Evolutionary conservation across 2,888 invertebrate genomes (phyloP), one percentile per base, ranked within the genome.

Genomic region (Cataglyphis rosenhaueri): DNA sequence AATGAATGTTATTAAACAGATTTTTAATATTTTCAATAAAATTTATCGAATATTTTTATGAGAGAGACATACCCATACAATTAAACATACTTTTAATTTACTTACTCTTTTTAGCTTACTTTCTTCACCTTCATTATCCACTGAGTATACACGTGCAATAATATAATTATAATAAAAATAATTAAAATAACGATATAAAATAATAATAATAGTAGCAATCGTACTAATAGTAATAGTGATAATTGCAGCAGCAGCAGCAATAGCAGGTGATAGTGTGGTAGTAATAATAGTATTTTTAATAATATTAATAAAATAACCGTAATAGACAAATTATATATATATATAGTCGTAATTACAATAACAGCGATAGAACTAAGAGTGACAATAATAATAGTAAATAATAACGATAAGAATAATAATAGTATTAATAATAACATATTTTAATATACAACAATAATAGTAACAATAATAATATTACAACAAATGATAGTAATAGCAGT

Each of bases 111-210:
- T 71, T 71, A 78, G 78, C 70, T 52, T 55, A 83, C 52, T 8
- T 52, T 64, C 71, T 41, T 73, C 83, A 78, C 75, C 83, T 78
- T 83, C 71, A 85, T 81, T 66, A 74, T 84, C 83, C 90, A 91
- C 88, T 88, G 90, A 92, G 91, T 91, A 89, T 92, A 92, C 91
- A 92, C 92, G 92, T 92, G 91, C 91, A 90, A 89, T 91, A 89
- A 87, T 86, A 81, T 76, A 62, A 61, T 55, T 52, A 59, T 68
- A 59, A 52, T 71, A 35, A 35, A 55, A 48, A 81, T 73, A 73
- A 38, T 81, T 35, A 75, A 64, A 81, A 75, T 62, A n/a, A 82
- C 66, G 76, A 84, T 84, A 86, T 71, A 83, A 82, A 84, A 74
- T 86, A 68, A 83, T 71, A 68, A 41, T 65, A 68, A 41, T 65